Evolutionary conservation across 2,888 invertebrate species (phyloP).

Genomic region (Congeria kusceri): DNA sequence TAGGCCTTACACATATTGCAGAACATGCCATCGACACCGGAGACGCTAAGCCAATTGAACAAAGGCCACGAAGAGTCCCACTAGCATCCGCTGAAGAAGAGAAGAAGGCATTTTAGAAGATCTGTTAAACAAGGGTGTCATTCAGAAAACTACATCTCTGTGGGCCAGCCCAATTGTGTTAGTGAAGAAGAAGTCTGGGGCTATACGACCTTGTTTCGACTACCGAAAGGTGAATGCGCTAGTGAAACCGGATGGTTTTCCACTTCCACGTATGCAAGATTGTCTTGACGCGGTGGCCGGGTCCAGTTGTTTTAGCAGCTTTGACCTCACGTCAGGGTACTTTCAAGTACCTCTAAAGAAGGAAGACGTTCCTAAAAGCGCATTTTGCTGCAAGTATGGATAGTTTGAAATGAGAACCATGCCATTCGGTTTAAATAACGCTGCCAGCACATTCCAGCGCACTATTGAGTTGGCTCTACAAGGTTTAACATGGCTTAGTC

Average conservation of each 20-base stretch:
- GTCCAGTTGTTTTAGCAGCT: neutral
- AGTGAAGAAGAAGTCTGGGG: constrained; percentile 15
- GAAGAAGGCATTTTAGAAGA: constrained; percentile 44
- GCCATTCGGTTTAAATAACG: constrained; percentile 12
- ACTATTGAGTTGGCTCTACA: constrained; percentile 17
- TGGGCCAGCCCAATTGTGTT: constrained; percentile 36
- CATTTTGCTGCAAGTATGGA: constrained; percentile 15
- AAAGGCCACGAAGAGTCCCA: constrained; percentile 41
- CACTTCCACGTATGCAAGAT: constrained; percentile 5
- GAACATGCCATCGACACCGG: constrained; percentile 51
- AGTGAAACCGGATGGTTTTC: too few relatives aligned
- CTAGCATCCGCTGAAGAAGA: constrained; percentile 47
- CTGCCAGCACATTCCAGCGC: constrained; percentile 2
- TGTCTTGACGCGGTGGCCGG: constrained; percentile 11
- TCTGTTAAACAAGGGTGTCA: constrained; percentile 28
- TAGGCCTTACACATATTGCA: constrained; percentile 36
- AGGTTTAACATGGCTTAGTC: constrained; percentile 16
- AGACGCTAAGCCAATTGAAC: constrained; percentile 43
- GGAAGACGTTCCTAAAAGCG: constrained; percentile 7
- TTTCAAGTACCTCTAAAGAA: constrained; percentile 9
- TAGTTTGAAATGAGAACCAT: neutral
- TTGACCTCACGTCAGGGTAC: neutral
- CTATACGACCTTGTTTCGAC: too few relatives aligned
- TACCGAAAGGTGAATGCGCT: constrained; percentile 11
- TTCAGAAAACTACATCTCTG: constrained; percentile 26